A percentile compares a stretch with the other conserved stretches of the same genome.
phyloP scores from a whole-genome alignment of 2,888 invertebrate genomes.

The Scaptomyza tumidula region DNA sequence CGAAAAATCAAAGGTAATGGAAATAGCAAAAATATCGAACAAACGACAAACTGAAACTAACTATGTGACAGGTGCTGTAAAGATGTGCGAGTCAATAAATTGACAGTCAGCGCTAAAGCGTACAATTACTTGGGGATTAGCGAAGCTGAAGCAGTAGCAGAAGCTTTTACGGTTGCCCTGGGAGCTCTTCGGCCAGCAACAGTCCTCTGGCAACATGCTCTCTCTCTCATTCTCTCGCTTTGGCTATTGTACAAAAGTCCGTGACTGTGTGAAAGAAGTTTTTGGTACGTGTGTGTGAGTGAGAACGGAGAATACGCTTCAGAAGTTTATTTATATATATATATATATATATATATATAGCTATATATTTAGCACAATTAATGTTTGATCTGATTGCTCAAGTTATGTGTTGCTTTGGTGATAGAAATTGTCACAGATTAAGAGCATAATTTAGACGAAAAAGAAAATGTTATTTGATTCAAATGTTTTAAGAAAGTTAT shows the following conservation, averaged over 20 bases:
- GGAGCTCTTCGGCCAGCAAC: slow-evolving; percentile 1
- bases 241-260: slow-evolving; percentile 3
- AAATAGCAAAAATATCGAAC: slow-evolving; percentile 34
- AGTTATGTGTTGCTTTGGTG: background rate
- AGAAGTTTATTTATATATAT: background rate
- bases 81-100: slow-evolving; percentile 69
- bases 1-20: slow-evolving; percentile 48
- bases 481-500: background rate
- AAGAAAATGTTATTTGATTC: background rate
- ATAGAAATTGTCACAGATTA: background rate
- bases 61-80: slow-evolving; percentile 65
- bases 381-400: slow-evolving; percentile 1
- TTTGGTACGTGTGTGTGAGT: background rate
- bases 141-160: background rate
- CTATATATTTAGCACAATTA: background rate
- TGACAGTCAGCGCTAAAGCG: slow-evolving; percentile 65
- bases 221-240: no score
- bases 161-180: slow-evolving; percentile 19
- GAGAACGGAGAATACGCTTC: background rate
- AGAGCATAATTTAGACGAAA: background rate
- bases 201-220: background rate
- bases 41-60: slow-evolving; percentile 54
- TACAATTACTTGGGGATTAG: slow-evolving; percentile 77
- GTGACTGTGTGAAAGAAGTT: slow-evolving; percentile 13
- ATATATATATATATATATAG: background rate